These are phyloP conservation scores for Automeris io DNA, from an alignment of 2,888 invertebrate genomes.

Conservation along the genomic window DNA sequence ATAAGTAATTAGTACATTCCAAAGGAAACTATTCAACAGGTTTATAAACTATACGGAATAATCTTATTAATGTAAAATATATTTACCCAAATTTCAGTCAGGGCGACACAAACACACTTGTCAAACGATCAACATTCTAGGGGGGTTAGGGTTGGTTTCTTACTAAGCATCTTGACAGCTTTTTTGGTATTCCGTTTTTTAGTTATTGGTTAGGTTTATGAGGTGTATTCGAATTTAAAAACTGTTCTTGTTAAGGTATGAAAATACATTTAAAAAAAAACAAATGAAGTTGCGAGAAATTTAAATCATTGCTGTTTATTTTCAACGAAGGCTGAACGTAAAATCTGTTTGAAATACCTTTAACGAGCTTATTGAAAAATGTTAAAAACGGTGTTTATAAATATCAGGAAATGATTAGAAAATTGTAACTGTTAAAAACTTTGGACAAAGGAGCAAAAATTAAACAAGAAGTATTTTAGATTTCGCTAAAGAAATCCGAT, in stretches of 20 bases:
- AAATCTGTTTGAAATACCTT: too few species aligned
- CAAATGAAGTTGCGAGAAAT: too few species aligned
- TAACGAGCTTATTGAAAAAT: too few species aligned
- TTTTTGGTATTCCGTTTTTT: slow-evolving; percentile 29
- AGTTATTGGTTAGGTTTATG: slow-evolving; percentile 25
- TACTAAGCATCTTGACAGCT: slow-evolving; percentile 76
- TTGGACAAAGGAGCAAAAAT: too few species aligned
- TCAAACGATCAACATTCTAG: slow-evolving; percentile 56
- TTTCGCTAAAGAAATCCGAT: too few species aligned
- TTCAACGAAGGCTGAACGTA: too few species aligned
- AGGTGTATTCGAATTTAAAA: slow-evolving; percentile 14
- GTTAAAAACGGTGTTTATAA: too few species aligned
- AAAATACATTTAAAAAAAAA: slow-evolving; percentile 18
- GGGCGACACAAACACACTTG: slow-evolving; percentile 71
- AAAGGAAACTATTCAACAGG: slow-evolving; percentile 63
- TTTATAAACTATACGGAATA: slow-evolving; percentile 55
- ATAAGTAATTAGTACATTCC: slow-evolving; percentile 67
- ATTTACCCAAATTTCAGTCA: slow-evolving; percentile 73
- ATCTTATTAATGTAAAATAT: slow-evolving; percentile 64
- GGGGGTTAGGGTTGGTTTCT: slow-evolving; percentile 49
- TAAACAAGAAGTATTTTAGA: too few species aligned
- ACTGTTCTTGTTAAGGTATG: slow-evolving; percentile 11
- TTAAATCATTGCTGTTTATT: too few species aligned
- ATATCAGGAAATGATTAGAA: too few species aligned
- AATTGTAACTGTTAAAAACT: too few species aligned